A percentile compares a stretch with the other conserved stretches of the same genome.
phyloP scores from a whole-genome alignment of 2,888 invertebrate genomes.

The Lottia scabra region DNA sequence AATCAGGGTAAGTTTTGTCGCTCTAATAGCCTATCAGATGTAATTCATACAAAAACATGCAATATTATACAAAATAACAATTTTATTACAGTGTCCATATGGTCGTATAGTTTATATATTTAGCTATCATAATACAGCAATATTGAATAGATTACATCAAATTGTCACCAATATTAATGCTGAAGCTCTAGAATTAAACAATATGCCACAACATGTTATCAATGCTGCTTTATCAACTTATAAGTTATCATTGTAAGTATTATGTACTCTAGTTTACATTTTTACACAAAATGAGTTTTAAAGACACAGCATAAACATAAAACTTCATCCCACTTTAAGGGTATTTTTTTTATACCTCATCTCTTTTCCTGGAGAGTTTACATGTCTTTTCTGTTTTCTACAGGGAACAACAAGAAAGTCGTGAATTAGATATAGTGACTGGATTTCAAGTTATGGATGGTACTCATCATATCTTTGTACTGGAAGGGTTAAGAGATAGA shows the following conservation, averaged over 20 bases:
- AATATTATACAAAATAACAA: not conserved
- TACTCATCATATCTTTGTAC: slow-evolving; percentile 61
- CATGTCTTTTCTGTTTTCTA: slow-evolving; percentile 6
- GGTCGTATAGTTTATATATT: slow-evolving; percentile 64
- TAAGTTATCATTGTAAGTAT: slow-evolving; percentile 64
- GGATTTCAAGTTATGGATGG: slow-evolving; percentile 68
- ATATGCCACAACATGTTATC: slow-evolving; percentile 63
- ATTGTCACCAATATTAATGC: slow-evolving; percentile 62
- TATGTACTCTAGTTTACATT: too few species aligned
- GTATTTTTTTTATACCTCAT: too few species aligned
- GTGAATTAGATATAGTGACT: slow-evolving; percentile 63
- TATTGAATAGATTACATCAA: slow-evolving; percentile 55
- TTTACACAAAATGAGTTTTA: too few species aligned
- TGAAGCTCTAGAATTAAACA: slow-evolving; percentile 58
- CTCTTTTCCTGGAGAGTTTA: too few species aligned
- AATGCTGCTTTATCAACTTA: slow-evolving; percentile 67
- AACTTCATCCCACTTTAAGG: too few species aligned
- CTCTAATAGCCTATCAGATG: too few species aligned
- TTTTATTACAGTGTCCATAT: slow-evolving; percentile 63
- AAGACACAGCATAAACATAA: too few species aligned
- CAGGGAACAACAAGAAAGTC: slow-evolving; percentile 63
- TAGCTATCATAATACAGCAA: slow-evolving; percentile 54
- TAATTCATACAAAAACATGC: too few species aligned
- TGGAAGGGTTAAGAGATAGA: slow-evolving; percentile 63
- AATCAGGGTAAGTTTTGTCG: too few species aligned